A percentile compares a stretch with the other conserved stretches of the same genome.
These are phyloP conservation scores for Meles meles DNA, from an alignment of 2,113 vertebrate genomes.

Conservation along the genomic window DNA sequence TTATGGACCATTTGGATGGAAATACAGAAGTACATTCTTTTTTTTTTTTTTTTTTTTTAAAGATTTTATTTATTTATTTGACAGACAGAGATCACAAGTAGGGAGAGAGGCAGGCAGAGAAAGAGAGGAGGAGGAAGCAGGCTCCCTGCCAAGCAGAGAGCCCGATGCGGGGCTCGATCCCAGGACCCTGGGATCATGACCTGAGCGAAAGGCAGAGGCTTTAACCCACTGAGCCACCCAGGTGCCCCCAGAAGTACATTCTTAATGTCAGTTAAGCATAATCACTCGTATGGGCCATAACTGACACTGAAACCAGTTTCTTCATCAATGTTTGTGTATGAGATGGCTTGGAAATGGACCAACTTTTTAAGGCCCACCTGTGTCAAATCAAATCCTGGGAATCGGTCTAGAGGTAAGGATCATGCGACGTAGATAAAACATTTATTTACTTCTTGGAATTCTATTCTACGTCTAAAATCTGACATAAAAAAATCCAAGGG, in stretches of 20 bases:
- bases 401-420: not conserved
- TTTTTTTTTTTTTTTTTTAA: too few relatives aligned
- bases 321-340: not conserved
- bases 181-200: too few relatives aligned
- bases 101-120: too few relatives aligned
- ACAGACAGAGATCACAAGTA: too few relatives aligned
- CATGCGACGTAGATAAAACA: not conserved
- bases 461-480: slow-evolving; percentile 6
- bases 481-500: slow-evolving; percentile 6
- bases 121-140: too few relatives aligned
- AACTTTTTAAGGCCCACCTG: slow-evolving; percentile 28
- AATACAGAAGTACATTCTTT: too few relatives aligned
- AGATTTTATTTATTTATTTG: too few relatives aligned
- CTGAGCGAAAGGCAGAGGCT: too few relatives aligned
- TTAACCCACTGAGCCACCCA: too few relatives aligned
- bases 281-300: not conserved
- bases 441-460: slow-evolving; percentile 49
- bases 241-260: too few relatives aligned
- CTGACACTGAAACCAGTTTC: not conserved
- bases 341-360: slow-evolving; percentile 21
- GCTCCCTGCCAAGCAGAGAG: too few relatives aligned
- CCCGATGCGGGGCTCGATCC: too few relatives aligned
- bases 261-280: slow-evolving; percentile 2
- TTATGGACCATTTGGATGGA: not conserved
- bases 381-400: slow-evolving; percentile 33